phyloP scores from a whole-genome alignment of 1,140 invertebrate species.

The Tetragonula clypearis region DNA sequence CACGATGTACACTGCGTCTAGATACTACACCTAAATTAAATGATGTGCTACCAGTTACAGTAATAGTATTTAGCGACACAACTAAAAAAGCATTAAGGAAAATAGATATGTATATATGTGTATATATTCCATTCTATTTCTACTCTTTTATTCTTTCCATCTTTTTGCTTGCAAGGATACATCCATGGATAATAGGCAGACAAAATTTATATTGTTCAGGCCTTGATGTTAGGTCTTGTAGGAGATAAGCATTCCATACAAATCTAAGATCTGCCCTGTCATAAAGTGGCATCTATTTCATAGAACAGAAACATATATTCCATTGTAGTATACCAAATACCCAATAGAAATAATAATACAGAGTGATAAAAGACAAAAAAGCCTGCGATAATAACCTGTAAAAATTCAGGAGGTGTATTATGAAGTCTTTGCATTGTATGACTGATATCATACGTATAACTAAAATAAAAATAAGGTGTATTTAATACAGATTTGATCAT shows the following conservation, averaged over 20 bases:
- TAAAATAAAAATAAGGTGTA: constrained; percentile 94
- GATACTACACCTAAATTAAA: constrained; percentile 95
- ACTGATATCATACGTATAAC: constrained; percentile 96
- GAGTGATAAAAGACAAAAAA: not conserved
- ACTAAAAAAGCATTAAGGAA: constrained; percentile 83
- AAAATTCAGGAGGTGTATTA: constrained; percentile 93
- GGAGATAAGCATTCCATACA: constrained; percentile 95
- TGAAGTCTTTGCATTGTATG: constrained; percentile 95
- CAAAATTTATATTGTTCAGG: constrained; percentile 90
- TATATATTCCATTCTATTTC: not conserved
- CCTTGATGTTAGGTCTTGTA: constrained; percentile 86
- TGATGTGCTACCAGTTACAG: constrained; percentile 88
- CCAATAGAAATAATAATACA: not conserved
- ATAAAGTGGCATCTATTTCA: constrained; percentile 85
- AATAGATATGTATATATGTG: not conserved
- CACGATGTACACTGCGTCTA: constrained; percentile 89
- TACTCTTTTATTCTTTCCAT: not conserved
- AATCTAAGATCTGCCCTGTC: constrained; percentile 93
- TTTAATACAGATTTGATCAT: constrained; percentile 91
- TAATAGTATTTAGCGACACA: constrained; percentile 90
- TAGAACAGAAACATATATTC: constrained; percentile 1
- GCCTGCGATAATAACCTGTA: constrained; percentile 80
- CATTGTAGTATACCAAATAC: not conserved
- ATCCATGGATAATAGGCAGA: constrained; percentile 94
- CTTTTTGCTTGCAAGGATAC: constrained; percentile 85